Conservation (phyloP, 1,140 invertebrate genomes). For the Euwallacea fornicatus region DNA sequence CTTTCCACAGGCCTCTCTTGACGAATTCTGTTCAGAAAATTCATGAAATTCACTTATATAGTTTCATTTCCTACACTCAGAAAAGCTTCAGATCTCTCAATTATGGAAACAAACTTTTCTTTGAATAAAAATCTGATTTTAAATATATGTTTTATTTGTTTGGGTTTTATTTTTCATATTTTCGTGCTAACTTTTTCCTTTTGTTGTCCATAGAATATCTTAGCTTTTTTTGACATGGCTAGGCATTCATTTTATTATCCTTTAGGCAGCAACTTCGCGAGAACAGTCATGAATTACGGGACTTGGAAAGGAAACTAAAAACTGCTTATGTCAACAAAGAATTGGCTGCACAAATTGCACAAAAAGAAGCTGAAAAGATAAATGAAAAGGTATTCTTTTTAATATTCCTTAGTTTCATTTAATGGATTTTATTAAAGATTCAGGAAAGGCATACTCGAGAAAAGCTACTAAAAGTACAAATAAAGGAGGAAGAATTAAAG, state of each 20-base stretch:
- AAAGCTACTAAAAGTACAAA: constrained; percentile 36
- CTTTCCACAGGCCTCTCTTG: neutral
- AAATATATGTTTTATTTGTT: neutral
- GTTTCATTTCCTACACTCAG: neutral
- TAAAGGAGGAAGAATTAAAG: constrained; percentile 42
- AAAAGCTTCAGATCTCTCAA: neutral
- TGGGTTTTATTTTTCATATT: neutral
- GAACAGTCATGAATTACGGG: constrained; percentile 52
- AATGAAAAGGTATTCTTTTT: constrained; percentile 41
- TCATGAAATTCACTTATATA: neutral
- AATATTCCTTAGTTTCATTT: neutral
- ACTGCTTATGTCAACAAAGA: constrained; percentile 54
- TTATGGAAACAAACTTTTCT: neutral
- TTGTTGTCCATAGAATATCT: neutral
- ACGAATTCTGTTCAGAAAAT: neutral
- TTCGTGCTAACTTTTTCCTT: neutral
- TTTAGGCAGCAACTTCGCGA: constrained; percentile 43
- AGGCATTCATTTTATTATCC: neutral
- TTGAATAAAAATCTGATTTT: neutral
- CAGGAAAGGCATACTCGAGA: constrained; percentile 36
- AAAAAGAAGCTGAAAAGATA: constrained; percentile 50
- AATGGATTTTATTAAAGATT: constrained; percentile 23
- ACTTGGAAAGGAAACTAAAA: constrained; percentile 52
- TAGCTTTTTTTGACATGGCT: neutral
- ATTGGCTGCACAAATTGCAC: constrained; percentile 51